Conservation (phyloP, 2,888 invertebrate species). For the Napeogenes sylphis region DNA sequence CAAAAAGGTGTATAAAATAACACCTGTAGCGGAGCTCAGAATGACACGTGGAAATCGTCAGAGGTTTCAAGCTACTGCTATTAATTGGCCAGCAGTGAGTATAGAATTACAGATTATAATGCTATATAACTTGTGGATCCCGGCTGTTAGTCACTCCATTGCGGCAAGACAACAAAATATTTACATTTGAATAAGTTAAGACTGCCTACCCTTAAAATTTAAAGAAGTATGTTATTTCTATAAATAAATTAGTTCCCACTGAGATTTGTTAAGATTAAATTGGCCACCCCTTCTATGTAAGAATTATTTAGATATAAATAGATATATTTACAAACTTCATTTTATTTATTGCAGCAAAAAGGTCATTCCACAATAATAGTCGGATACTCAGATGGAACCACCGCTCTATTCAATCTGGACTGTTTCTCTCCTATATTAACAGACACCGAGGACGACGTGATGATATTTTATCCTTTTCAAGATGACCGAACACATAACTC, state of each 20-base stretch:
- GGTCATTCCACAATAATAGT: conserved; percentile 78
- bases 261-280: too few species aligned
- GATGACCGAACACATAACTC: conserved; percentile 78
- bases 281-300: background rate
- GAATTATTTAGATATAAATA: conserved; percentile 7
- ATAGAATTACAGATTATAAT: conserved; percentile 6
- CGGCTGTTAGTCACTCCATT: too few species aligned
- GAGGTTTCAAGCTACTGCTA: conserved; percentile 68
- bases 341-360: conserved; percentile 53
- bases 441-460: conserved; percentile 52
- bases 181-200: too few species aligned
- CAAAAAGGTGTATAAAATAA: conserved; percentile 56
- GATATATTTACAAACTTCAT: background rate
- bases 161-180: too few species aligned
- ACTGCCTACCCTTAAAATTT: too few species aligned
- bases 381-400: conserved; percentile 82
- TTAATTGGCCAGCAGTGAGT: conserved; percentile 73
- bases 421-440: conserved; percentile 72
- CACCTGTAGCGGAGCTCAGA: conserved; percentile 68
- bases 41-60: conserved; percentile 42
- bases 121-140: background rate
- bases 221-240: too few species aligned
- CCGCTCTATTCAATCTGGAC: conserved; percentile 80
- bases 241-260: too few species aligned
- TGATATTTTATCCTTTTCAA: conserved; percentile 75